Percentiles rank a stretch among this genome's conserved stretches.
These are phyloP conservation scores for Dermatemys mawii DNA, from an alignment of 2,113 vertebrate species.

Conservation along the genomic window DNA sequence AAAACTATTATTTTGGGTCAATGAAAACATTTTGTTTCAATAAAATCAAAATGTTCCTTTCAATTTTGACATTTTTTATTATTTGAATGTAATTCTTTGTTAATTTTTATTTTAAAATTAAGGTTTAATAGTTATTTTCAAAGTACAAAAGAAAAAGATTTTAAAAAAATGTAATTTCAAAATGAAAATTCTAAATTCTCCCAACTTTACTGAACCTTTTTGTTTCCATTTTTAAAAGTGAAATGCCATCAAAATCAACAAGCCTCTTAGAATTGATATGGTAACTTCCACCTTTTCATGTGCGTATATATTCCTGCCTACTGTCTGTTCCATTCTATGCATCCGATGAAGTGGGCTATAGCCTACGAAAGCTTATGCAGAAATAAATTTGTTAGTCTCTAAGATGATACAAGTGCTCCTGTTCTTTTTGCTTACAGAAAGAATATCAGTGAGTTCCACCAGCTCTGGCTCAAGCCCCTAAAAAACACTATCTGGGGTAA, in stretches of 20 bases:
- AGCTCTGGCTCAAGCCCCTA: neutral
- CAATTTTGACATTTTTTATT: neutral
- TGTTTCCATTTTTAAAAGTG: neutral
- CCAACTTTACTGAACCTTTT: neutral
- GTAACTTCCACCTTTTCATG: too few species aligned
- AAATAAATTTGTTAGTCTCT: too few species aligned
- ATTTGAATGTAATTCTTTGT: too few species aligned
- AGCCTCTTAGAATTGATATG: too few species aligned
- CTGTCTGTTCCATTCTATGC: too few species aligned
- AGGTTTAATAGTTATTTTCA: too few species aligned
- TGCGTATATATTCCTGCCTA: too few species aligned
- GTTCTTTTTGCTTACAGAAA: too few species aligned
- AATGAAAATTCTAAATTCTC: neutral
- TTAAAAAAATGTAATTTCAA: neutral
- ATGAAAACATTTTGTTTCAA: neutral
- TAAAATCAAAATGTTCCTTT: neutral
- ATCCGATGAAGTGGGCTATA: too few species aligned
- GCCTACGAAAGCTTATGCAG: too few species aligned
- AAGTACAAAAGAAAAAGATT: neutral
- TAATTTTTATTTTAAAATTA: too few species aligned
- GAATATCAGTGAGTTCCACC: neutral
- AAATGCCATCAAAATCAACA: neutral
- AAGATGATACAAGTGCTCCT: too few species aligned
- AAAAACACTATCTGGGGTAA: neutral
- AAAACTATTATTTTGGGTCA: neutral